Conservation (phyloP, 2,888 invertebrate species). For the Acleris holmiana region DNA sequence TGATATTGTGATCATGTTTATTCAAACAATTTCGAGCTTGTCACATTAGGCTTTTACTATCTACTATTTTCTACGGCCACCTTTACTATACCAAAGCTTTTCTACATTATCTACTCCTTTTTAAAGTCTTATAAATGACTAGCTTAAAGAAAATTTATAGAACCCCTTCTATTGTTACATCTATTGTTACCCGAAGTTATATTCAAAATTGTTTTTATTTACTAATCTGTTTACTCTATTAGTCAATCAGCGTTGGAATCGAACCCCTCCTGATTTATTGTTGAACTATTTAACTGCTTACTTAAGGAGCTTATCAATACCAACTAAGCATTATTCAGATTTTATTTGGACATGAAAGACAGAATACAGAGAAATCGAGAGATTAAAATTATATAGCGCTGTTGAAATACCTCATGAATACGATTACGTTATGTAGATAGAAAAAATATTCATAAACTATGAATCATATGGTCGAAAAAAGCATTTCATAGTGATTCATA, state of each 20-base stretch:
- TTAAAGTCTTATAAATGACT: conserved; percentile 30
- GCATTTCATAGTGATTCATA: conserved; percentile 72
- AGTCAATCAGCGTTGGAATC: neutral
- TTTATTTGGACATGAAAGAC: conserved; percentile 58
- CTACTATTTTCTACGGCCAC: conserved; percentile 71
- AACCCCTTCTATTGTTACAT: conserved; percentile 21
- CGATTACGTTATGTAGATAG: conserved; percentile 59
- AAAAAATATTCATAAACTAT: conserved; percentile 53
- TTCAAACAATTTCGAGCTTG: conserved; percentile 76
- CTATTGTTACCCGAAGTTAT: conserved; percentile 12
- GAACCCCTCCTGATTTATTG: conserved; percentile 26
- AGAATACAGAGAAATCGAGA: conserved; percentile 53
- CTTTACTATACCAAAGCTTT: conserved; percentile 67
- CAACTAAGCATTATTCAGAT: conserved; percentile 63
- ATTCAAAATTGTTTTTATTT: conserved; percentile 21
- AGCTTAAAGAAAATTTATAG: conserved; percentile 11
- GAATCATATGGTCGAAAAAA: conserved; percentile 60
- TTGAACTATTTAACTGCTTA: conserved; percentile 44
- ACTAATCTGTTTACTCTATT: conserved; percentile 2
- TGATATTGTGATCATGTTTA: conserved; percentile 53
- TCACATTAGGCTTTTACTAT: conserved; percentile 73
- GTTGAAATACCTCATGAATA: conserved; percentile 67
- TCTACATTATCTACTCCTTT: conserved; percentile 49
- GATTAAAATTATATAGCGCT: conserved; percentile 65
- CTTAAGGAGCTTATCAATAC: conserved; percentile 75